Conservation (phyloP, 2,888 invertebrate species). For the Cephalotes varians region DNA sequence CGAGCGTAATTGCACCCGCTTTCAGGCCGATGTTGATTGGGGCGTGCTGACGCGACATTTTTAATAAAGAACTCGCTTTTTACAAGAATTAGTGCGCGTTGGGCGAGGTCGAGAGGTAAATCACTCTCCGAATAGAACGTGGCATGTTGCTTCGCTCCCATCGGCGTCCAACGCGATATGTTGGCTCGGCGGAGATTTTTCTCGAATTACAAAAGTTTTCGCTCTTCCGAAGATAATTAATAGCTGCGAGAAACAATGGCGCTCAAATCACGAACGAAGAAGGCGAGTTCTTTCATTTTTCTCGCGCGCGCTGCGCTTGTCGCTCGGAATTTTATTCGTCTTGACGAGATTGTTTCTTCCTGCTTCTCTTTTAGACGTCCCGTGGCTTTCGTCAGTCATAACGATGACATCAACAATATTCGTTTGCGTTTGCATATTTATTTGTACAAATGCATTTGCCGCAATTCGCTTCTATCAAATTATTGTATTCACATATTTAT, state of each 20-base stretch:
- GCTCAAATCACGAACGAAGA: conserved; percentile 9
- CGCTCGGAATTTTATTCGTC: conserved; percentile 30
- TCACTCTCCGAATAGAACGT: conserved; percentile 57
- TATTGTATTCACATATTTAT: conserved; percentile 8
- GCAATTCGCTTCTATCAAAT: not conserved
- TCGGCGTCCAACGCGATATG: conserved; percentile 12
- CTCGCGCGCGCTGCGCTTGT: conserved; percentile 8
- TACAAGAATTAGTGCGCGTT: conserved; percentile 3
- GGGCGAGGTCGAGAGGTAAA: conserved; percentile 44
- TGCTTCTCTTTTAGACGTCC: not conserved
- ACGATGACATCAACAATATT: conserved; percentile 2
- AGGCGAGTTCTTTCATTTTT: conserved; percentile 58
- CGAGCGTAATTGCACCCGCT: conserved; percentile 54
- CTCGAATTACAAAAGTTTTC: conserved; percentile 69
- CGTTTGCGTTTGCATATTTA: not conserved
- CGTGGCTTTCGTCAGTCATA: not conserved
- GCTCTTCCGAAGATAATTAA: conserved; percentile 66
- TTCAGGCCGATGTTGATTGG: conserved; percentile 59
- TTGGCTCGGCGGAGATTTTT: conserved; percentile 57
- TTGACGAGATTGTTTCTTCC: conserved; percentile 5
- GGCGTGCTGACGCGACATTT: conserved; percentile 56
- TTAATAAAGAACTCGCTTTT: conserved; percentile 47
- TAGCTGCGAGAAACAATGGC: conserved; percentile 54
- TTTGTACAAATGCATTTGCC: not conserved
- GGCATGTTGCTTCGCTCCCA: conserved; percentile 45